Percentiles rank a stretch among this genome's conserved stretches.
These are phyloP conservation scores for Drosophila aff. DNA, from an alignment of 1,140 invertebrate species.

Conservation along the genomic window DNA sequence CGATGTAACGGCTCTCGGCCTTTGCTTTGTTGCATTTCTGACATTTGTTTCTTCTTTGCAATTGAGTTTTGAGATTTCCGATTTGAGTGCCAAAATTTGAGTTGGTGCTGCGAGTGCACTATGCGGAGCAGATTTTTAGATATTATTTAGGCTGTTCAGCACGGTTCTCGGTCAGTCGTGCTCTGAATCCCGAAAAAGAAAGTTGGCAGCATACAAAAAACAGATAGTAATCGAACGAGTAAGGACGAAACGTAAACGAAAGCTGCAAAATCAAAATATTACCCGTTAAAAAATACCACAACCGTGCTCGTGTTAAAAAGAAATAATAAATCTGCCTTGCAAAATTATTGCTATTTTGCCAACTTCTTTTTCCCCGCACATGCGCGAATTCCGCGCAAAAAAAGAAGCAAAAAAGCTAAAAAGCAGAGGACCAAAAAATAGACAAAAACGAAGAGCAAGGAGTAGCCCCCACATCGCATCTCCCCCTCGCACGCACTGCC, in stretches of 20 bases:
- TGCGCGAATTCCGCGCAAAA: slow-evolving; percentile 76
- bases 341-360: slow-evolving; percentile 19
- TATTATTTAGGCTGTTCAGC: slow-evolving; percentile 72
- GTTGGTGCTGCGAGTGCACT: slow-evolving; percentile 56
- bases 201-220: slow-evolving; percentile 32
- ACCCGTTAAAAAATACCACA: slow-evolving; percentile 11
- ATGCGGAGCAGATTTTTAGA: slow-evolving; percentile 66
- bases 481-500: slow-evolving; percentile 70
- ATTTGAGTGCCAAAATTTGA: slow-evolving; percentile 38
- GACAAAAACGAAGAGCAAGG: slow-evolving; percentile 74
- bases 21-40: slow-evolving; percentile 72
- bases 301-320: slow-evolving; percentile 45
- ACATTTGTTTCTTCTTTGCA: slow-evolving; percentile 76
- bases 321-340: slow-evolving; percentile 1
- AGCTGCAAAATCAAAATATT: slow-evolving; percentile 45
- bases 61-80: slow-evolving; percentile 54
- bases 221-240: slow-evolving; percentile 8
- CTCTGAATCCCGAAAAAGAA: slow-evolving; percentile 78
- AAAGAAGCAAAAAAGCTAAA: slow-evolving; percentile 59
- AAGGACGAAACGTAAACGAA: slow-evolving; percentile 58
- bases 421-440: slow-evolving; percentile 72
- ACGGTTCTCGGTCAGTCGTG: slow-evolving; percentile 74
- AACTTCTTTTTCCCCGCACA: slow-evolving; percentile 60
- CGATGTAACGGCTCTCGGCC: slow-evolving; percentile 30
- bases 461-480: slow-evolving; percentile 44